Evolutionary conservation across 2,113 vertebrate genomes (phyloP).

Genomic region (Panthera tigris): DNA sequence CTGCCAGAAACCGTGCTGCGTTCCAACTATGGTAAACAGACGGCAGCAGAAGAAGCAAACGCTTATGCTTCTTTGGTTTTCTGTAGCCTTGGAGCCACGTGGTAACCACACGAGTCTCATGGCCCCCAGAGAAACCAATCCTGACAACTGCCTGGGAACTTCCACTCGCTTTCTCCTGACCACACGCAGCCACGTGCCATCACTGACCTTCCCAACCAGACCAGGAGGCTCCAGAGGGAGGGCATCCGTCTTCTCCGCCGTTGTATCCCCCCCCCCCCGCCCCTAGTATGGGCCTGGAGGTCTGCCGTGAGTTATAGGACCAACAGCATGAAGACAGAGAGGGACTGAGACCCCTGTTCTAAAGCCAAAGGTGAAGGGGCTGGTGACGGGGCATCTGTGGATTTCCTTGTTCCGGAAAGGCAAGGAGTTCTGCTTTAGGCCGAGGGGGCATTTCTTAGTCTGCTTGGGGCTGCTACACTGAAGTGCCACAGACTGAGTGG

Average conservation of each 20-base stretch:
- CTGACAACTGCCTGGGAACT: neutral
- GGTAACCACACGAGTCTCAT: neutral
- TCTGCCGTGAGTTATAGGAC: neutral
- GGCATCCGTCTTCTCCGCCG: neutral
- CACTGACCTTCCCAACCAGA: neutral
- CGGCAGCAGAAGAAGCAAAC: neutral
- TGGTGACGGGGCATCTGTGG: neutral
- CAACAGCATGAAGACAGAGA: neutral
- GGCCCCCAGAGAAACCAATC: neutral
- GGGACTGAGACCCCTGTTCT: neutral
- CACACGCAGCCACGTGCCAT: accelerated
- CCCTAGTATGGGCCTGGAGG: accelerated
- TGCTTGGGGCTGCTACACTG: neutral
- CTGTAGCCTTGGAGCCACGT: neutral
- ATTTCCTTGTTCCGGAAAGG: neutral
- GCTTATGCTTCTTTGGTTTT: no score
- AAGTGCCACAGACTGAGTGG: no score
- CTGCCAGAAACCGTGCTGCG: accelerated
- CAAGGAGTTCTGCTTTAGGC: neutral
- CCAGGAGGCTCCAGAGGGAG: neutral
- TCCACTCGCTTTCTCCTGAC: neutral
- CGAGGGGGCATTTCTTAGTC: neutral
- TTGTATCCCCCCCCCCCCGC: accelerated
- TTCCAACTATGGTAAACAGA: accelerated
- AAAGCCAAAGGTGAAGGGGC: neutral